These are phyloP conservation scores for Gallinago solitaria DNA, from an alignment of 2,797 vertebrate genomes.

Conservation along the genomic window DNA sequence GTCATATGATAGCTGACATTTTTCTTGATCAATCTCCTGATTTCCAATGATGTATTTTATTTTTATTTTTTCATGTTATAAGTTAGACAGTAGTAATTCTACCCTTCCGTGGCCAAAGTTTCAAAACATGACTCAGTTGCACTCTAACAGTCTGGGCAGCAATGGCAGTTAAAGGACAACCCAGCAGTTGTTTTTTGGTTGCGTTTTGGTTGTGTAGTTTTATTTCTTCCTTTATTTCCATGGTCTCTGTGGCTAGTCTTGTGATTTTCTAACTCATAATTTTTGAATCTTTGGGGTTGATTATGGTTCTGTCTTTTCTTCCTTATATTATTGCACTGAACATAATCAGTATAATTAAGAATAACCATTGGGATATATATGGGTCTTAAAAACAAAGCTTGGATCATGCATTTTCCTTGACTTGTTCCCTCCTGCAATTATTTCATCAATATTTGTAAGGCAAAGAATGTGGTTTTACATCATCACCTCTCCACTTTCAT, in stretches of 20 bases:
- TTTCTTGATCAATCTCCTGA: not conserved
- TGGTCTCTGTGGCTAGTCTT: not conserved
- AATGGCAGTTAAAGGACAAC: not conserved
- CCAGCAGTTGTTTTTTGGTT: not conserved
- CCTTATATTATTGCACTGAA: not conserved
- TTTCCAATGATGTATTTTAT: not conserved
- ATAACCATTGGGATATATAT: not conserved
- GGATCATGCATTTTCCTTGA: not conserved
- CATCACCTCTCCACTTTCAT: not conserved
- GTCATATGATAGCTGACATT: not conserved
- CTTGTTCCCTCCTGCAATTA: not conserved
- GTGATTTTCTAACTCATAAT: not conserved
- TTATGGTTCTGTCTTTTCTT: not conserved
- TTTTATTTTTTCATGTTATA: not conserved
- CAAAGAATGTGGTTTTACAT: not conserved
- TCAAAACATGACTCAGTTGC: not conserved
- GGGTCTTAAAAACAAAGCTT: not conserved
- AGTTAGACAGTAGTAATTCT: not conserved
- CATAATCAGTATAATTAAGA: not conserved
- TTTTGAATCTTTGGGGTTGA: not conserved
- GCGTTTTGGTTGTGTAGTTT: not conserved
- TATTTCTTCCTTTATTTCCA: not conserved
- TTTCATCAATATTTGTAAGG: not conserved
- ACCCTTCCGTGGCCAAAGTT: not conserved
- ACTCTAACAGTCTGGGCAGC: not conserved